Base-by-base conservation (phyloP, 2,888 invertebrate species). In the Elysia crispata region DNA sequence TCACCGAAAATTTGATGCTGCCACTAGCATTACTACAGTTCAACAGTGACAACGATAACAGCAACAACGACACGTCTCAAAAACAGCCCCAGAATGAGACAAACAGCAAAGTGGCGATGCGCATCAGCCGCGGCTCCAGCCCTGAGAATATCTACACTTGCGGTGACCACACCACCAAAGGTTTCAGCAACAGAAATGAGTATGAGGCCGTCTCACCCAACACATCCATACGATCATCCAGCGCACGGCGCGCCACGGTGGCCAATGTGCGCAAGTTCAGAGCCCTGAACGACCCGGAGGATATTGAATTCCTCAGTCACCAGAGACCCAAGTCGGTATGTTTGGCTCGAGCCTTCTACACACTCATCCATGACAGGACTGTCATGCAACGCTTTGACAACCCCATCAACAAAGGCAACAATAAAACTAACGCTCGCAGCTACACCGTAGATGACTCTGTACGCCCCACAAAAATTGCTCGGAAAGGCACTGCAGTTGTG, bases 361-460 rank as follows among this genome's bases (percentile, higher is more conserved):
- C 85, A 49, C 85, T 87, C 82, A 79, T 87, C 8, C 81, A 83
- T 49, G 86, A 86, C 54, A 81, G 86, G 50, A 86, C 83, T 79
- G 84, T 87, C 11, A 85, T 86, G 85, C 86, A 86, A 57, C 75
- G 83, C 28, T 78, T 86, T 77, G 84, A 85, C 23, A 84, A 85
- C 23, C 79, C 83, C 69, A 85, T 85, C 33, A 31, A 60, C 25
- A 41, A 57, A 11, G 20, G 31, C 18, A 41, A 41, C 41, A 41
- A 41, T 6, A 31, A 25, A 8, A 75, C 13, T 8, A 75, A 54
- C 20, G 62, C 20, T 28, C 33, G 73, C 60, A 60, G 23, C 60
- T 41, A 41, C 41, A 41, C 41, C 41, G 11, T 6, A 3, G 41
- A 41, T 41, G 41, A 41, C 11, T 41, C 41, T 11, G 41, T 11